Evolutionary conservation across 2,888 invertebrate genomes (phyloP).

Genomic region (Dryocosmus kuriphilus): DNA sequence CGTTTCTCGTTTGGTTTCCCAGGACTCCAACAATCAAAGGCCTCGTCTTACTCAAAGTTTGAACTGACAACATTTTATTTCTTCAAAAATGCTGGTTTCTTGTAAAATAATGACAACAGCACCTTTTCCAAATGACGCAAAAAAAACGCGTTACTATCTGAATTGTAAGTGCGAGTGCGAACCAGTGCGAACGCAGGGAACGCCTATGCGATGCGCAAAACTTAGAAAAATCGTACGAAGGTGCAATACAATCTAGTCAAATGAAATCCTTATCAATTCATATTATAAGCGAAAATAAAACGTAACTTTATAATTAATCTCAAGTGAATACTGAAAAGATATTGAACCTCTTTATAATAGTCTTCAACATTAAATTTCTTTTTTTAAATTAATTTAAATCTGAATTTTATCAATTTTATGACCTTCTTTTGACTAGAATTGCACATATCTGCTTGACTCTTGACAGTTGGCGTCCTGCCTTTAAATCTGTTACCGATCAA

Average conservation of each 20-base stretch:
- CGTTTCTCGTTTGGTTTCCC: conserved; percentile 42
- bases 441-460: neutral
- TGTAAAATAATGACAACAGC: too few relatives aligned
- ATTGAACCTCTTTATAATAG: neutral
- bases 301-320: neutral
- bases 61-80: conserved; percentile 47
- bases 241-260: neutral
- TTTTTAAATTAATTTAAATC: neutral
- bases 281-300: neutral
- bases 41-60: conserved; percentile 46
- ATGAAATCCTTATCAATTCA: neutral
- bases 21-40: conserved; percentile 44
- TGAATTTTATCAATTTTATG: neutral
- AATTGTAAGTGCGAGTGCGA: too few relatives aligned
- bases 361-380: neutral
- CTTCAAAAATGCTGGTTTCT: neutral
- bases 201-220: neutral
- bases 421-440: neutral
- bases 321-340: neutral
- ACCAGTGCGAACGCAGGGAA: too few relatives aligned
- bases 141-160: too few relatives aligned
- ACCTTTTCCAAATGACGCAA: too few relatives aligned
- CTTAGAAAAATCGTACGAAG: neutral
- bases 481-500: neutral
- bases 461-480: neutral